Percentiles rank a stretch among this genome's conserved stretches.
Evolutionary conservation across 2,113 vertebrate genomes (phyloP).

Genomic region (Peromyscus polionotus): DNA sequence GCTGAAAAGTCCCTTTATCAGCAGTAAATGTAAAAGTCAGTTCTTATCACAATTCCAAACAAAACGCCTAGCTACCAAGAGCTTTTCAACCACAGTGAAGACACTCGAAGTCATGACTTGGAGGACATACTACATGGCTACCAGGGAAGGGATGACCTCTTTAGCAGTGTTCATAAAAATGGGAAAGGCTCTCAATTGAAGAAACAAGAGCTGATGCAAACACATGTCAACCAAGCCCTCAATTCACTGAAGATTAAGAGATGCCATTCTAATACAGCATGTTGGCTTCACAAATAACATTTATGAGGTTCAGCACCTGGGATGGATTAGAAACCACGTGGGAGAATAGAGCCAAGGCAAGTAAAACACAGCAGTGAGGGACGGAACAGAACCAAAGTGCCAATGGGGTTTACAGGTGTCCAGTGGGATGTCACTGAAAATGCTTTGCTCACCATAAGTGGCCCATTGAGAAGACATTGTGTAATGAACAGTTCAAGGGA

Average conservation of each 20-base stretch:
- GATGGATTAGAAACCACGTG: conserved; percentile 60
- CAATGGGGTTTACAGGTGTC: conserved; percentile 41
- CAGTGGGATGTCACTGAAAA: not conserved
- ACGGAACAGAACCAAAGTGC: conserved; percentile 57
- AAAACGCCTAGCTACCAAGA: conserved; percentile 53
- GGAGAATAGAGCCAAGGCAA: conserved; percentile 24
- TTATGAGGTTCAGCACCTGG: conserved; percentile 53
- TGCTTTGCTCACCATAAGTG: not conserved
- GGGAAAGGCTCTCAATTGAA: conserved; percentile 18
- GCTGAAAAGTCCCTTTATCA: conserved; percentile 37
- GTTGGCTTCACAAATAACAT: conserved; percentile 51
- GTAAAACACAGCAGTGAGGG: conserved; percentile 44
- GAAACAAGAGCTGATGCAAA: conserved; percentile 55
- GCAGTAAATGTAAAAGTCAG: conserved; percentile 52
- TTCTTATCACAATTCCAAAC: conserved; percentile 58
- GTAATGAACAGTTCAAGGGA: not conserved
- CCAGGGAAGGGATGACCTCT: not conserved
- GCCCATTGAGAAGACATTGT: conserved; percentile 21
- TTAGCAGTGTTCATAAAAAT: conserved; percentile 28
- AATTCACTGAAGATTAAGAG: conserved; percentile 18
- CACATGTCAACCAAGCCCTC: conserved; percentile 38
- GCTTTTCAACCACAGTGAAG: conserved; percentile 5
- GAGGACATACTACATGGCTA: not conserved
- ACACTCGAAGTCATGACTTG: conserved; percentile 17
- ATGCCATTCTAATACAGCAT: conserved; percentile 30